Evolutionary conservation across 2,113 vertebrate species (phyloP).

Genomic region (Bubo scandiacus): DNA sequence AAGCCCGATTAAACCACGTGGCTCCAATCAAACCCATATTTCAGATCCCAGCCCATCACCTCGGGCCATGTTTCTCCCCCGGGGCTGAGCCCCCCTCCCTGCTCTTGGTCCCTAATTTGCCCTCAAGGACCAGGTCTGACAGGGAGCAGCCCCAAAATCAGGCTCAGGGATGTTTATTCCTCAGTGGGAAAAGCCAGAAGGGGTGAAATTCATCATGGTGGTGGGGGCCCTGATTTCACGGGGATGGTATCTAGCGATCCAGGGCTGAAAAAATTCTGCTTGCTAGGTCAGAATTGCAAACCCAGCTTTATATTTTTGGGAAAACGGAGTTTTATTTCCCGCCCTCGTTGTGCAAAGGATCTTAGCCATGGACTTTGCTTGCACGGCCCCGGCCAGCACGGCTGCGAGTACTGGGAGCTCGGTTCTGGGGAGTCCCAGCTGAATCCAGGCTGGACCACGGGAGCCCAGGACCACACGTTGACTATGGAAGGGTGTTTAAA

Average conservation of each 20-base stretch:
- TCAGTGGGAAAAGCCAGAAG: neutral
- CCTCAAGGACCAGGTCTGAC: neutral
- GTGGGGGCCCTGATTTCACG: accelerated
- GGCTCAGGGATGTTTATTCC: neutral
- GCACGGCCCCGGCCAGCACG: accelerated
- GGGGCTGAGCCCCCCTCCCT: neutral
- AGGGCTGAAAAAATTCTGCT: neutral
- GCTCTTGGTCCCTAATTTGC: neutral
- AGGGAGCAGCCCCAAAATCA: neutral
- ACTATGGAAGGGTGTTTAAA: neutral
- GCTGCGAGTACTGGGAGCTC: neutral
- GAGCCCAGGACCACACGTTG: accelerated
- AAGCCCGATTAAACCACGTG: neutral
- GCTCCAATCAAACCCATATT: neutral
- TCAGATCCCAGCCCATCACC: neutral
- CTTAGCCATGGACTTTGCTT: no score
- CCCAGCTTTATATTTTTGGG: neutral
- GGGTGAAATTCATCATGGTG: neutral
- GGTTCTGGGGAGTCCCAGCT: accelerated
- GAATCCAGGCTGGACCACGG: neutral
- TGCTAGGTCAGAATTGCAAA: neutral
- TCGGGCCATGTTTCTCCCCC: accelerated
- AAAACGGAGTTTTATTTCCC: neutral
- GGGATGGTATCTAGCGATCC: neutral
- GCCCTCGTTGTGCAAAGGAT: neutral